Base-by-base conservation (phyloP, 1,140 invertebrate genomes). In the Drosophila sproati region DNA sequence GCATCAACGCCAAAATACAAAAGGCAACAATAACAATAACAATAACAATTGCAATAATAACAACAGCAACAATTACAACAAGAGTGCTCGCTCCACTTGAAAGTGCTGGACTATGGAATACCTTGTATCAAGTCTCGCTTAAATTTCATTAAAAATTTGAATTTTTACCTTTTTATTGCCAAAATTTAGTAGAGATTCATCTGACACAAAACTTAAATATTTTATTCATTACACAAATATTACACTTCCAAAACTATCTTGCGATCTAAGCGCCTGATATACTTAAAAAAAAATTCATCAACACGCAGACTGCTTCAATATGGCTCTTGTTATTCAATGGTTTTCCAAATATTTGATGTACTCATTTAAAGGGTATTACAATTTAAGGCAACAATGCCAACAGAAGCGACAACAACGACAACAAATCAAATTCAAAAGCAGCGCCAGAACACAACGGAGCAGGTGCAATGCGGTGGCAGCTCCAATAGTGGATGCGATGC, bases 1-100 rank as follows among this genome's bases (percentile, higher is more conserved):
- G 83, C 82, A 88, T 87, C 82, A 87, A 87, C 82, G 82, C 82
- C 82, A 82, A 87, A 87, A 82, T 72, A 86, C 82, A 86, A 87
- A 88, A 80, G 79, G 52, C 74, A 50, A 28, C 68, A 39, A 66
- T 4, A 48, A 52, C 60, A 39, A 66, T 4, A 48, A 52, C 60
- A 79, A 76, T 45, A 31, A n/a, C 43, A 29, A 35, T 7, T 61
- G 56, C 43, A 78, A 77, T 41, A 68, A 60, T 6, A 29, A 51
- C 54, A 35, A 41, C 39, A 47, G 41, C 67, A 78, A 66, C 60
- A 64, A 60, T 69, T 48, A 43, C 62, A 67, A 50, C 20, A 43
- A 37, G 12, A 29, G 28, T 61, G 5, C n/a, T 34, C 32, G 20
- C 20, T 20, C 20, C n/a, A 60, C 12, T 48, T 47, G 56, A 28